phyloP scores from a whole-genome alignment of 2,888 invertebrate genomes.

The Trypoxylon attenuatum region DNA sequence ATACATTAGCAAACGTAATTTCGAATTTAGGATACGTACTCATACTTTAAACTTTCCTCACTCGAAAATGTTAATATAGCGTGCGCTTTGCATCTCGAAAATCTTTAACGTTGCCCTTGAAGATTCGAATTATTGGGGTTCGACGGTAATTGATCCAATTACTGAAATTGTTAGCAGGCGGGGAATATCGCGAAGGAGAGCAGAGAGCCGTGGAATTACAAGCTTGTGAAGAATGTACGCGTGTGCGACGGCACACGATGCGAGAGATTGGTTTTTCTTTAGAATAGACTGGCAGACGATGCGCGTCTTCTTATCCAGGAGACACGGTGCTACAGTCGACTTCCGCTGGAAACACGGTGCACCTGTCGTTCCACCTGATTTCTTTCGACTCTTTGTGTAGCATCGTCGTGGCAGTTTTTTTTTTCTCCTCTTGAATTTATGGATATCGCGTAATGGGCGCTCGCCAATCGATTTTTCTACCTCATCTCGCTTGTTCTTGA shows the following conservation, averaged over 20 bases:
- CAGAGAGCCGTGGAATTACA: background rate
- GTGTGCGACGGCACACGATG: no score
- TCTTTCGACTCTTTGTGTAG: slow-evolving; percentile 10
- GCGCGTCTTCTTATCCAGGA: background rate
- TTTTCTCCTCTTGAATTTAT: slow-evolving; percentile 8
- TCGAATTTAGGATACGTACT: slow-evolving; percentile 10
- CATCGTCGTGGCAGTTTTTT: background rate
- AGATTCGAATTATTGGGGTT: no score
- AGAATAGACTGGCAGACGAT: no score
- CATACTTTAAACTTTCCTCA: slow-evolving; percentile 12
- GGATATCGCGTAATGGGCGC: background rate
- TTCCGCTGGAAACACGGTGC: slow-evolving; percentile 3
- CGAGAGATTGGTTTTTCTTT: no score
- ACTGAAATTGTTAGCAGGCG: no score
- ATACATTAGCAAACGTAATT: background rate
- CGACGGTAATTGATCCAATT: no score
- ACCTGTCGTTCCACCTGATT: slow-evolving; percentile 5
- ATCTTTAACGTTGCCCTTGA: no score
- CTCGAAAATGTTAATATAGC: no score
- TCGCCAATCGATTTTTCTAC: background rate
- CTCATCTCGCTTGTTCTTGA: background rate
- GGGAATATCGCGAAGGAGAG: no score
- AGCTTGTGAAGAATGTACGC: no score
- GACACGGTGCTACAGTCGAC: slow-evolving; percentile 1
- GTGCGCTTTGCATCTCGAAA: no score